A percentile compares a stretch with the other conserved stretches of the same genome.
phyloP scores from a whole-genome alignment of 2,888 invertebrate genomes.

The Ornithoptera alexandrae region DNA sequence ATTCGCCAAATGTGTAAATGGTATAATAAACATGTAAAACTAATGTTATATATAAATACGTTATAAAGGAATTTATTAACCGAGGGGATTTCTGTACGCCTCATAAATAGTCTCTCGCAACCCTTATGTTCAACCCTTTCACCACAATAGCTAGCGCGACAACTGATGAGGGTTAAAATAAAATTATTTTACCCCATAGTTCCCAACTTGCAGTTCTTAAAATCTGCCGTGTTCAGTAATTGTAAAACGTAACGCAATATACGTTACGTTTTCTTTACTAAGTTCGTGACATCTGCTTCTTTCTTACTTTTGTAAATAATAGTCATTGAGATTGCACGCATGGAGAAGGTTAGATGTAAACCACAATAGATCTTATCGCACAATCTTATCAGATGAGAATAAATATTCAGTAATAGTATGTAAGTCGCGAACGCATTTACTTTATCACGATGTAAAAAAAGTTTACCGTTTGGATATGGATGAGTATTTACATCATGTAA shows the following conservation, averaged over 20 bases:
- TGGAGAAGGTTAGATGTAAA: background rate
- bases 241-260: background rate
- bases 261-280: background rate
- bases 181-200: conserved; percentile 4
- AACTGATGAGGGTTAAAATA: conserved; percentile 1
- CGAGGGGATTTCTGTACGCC: background rate
- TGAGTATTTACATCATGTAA: too few species aligned
- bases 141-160: conserved; percentile 6
- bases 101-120: background rate
- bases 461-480: background rate
- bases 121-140: conserved; percentile 16
- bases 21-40: background rate
- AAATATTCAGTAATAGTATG: background rate
- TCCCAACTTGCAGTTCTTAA: background rate
- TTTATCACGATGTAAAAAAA: background rate
- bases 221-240: conserved; percentile 6
- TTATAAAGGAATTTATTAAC: background rate
- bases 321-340: background rate
- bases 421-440: background rate
- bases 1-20: too few species aligned
- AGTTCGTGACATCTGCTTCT: background rate
- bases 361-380: background rate
- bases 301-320: background rate
- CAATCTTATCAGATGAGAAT: conserved; percentile 2
- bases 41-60: background rate